Base-by-base conservation (phyloP, 2,113 vertebrate genomes). In the Hylia prasina region DNA sequence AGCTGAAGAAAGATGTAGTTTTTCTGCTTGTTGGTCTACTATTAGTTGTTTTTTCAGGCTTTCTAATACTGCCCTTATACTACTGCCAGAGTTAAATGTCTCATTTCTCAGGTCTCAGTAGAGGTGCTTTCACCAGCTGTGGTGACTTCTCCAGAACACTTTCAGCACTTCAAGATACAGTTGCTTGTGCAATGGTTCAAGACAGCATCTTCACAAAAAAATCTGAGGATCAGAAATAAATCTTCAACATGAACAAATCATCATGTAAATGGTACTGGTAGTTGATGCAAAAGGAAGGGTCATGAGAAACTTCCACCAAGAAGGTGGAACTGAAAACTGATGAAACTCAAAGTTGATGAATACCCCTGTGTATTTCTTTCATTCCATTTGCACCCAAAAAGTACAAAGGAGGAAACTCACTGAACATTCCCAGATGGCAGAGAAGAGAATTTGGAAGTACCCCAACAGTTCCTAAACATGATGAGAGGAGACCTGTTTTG, bases 381-480 rank as follows among this genome's bases (percentile, higher is more conserved):
- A 40, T 72, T 53, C 39, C 24, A 11, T 72, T 85, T 88, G 30
- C 30, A 85, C 35, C 21, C 30, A 60, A 27, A 71, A 88, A 44
- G 11, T 24, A 82, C 33, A 90, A 71, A 78, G 24, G 19, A 76
- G 31, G 28, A 88, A 88, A 88, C 14, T 64, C 51, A 78, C 8
- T 75, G 47, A 79, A 63, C 30, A 68, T 82, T 33, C 40, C 22
- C 33, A 68, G 50, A 83, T 65, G 37, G 28, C n/a, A 60, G 15
- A 83, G 73, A 72, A 86, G 13, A 76, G 28, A 72, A 88, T 42
- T 85, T 94, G 82, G 78, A 90, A 90, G 92, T 69, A 57, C 10
- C 40, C 33, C 27, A 57, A 23, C n/a, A 53, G 20, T 27, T 77
- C 76, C 58, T 61, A 77, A 54, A 56, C 37, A 20, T 15, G 22